These are phyloP conservation scores for Hylyphantes graminicola DNA, from an alignment of 1,140 invertebrate species.

Conservation along the genomic window DNA sequence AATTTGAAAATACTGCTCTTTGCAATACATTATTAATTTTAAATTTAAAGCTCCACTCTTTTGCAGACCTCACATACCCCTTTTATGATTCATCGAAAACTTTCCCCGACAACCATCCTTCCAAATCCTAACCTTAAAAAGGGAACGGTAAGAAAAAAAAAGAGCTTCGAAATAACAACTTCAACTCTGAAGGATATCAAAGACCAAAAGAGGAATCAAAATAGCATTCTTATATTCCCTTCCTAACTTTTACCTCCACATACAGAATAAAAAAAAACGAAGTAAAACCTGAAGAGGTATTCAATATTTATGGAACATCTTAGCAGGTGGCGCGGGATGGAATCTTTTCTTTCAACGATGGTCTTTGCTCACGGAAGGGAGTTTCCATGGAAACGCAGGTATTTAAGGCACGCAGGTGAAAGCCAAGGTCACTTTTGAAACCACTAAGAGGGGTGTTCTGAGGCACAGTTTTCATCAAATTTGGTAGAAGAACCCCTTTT, in stretches of 20 bases:
- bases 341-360: slow-evolving; percentile 22
- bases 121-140: background rate
- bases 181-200: background rate
- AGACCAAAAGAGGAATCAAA: background rate
- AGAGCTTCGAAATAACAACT: background rate
- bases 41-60: too few relatives aligned
- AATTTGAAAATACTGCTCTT: too few relatives aligned
- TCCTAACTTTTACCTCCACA: background rate
- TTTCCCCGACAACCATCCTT: background rate
- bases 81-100: too few relatives aligned
- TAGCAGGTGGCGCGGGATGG: slow-evolving; percentile 24
- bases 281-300: slow-evolving; percentile 15
- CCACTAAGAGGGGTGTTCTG: background rate
- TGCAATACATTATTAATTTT: too few relatives aligned
- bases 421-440: slow-evolving; percentile 34
- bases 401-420: slow-evolving; percentile 14
- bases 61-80: too few relatives aligned
- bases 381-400: slow-evolving; percentile 30
- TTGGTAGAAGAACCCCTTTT: background rate
- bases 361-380: slow-evolving; percentile 1
- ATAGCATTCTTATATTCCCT: background rate
- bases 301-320: slow-evolving; percentile 47
- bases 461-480: slow-evolving; percentile 21
- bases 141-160: background rate
- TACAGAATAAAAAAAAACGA: background rate